phyloP scores from a whole-genome alignment of 2,797 vertebrate species.

The Cryptoblepharus egeriae region DNA sequence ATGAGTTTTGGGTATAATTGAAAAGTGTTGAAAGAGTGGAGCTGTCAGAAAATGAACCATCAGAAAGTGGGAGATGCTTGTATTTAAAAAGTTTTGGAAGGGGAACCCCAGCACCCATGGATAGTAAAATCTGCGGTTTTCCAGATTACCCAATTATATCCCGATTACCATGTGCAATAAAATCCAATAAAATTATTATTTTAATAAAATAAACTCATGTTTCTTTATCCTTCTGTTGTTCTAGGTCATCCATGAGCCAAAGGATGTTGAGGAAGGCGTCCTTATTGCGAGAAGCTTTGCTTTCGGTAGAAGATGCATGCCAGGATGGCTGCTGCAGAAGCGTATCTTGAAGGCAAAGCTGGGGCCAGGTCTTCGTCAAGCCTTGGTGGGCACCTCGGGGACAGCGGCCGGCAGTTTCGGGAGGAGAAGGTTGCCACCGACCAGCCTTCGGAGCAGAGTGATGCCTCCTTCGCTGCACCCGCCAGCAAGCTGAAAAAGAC shows the following conservation, averaged over 20 bases:
- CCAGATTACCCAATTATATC: too few relatives aligned
- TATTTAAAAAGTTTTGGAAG: too few relatives aligned
- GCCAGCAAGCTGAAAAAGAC: conserved; percentile 89
- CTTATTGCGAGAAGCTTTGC: neutral
- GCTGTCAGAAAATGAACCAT: too few relatives aligned
- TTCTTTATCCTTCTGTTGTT: conserved; percentile 36
- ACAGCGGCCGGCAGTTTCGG: conserved; percentile 34
- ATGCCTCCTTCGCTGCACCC: conserved; percentile 42
- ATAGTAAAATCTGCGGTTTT: too few relatives aligned
- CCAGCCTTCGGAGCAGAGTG: conserved; percentile 15
- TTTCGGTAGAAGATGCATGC: conserved; percentile 50
- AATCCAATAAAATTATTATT: neutral
- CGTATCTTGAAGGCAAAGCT: conserved; percentile 68
- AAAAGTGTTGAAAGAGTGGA: too few relatives aligned
- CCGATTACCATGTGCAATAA: too few relatives aligned
- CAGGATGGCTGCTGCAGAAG: conserved; percentile 80
- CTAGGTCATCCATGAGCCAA: conserved; percentile 32
- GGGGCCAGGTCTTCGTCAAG: conserved; percentile 60
- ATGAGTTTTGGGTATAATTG: too few relatives aligned
- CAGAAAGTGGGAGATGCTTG: too few relatives aligned
- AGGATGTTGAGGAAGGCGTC: neutral
- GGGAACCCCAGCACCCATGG: too few relatives aligned
- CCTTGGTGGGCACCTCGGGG: conserved; percentile 53
- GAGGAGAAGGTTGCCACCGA: conserved; percentile 55
- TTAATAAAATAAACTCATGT: too few relatives aligned